phyloP scores from a whole-genome alignment of 2,113 vertebrate species.

The Zosterops pallidus region DNA sequence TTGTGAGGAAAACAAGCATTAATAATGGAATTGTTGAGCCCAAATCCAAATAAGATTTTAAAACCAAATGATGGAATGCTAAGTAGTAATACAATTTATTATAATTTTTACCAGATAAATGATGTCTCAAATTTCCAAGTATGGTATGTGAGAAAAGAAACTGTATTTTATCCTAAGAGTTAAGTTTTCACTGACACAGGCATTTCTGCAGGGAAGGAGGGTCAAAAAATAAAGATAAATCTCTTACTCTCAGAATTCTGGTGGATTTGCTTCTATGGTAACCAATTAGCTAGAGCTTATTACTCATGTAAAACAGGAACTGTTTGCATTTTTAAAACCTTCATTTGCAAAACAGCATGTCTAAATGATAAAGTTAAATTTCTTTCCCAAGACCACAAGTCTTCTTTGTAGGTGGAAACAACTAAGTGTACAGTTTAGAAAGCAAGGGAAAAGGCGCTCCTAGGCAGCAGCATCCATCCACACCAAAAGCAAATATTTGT shows the following conservation, averaged over 20 bases:
- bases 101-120: background rate
- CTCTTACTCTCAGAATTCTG: slow-evolving; percentile 35
- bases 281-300: slow-evolving; percentile 66
- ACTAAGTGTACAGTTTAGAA: slow-evolving; percentile 53
- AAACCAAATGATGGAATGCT: background rate
- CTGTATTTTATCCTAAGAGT: background rate
- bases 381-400: slow-evolving; percentile 52
- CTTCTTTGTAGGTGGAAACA: slow-evolving; percentile 56
- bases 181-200: background rate
- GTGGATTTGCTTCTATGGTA: slow-evolving; percentile 75
- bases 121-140: background rate
- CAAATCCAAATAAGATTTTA: background rate
- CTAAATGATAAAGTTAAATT: slow-evolving; percentile 44
- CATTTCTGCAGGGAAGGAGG: background rate
- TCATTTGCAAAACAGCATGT: slow-evolving; percentile 44
- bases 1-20: background rate
- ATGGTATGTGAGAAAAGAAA: background rate
- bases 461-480: slow-evolving; percentile 52
- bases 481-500: slow-evolving; percentile 78
- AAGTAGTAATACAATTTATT: background rate
- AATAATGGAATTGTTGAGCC: background rate
- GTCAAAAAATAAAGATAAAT: background rate
- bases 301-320: slow-evolving; percentile 55
- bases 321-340: slow-evolving; percentile 51
- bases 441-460: background rate